These are phyloP conservation scores for Neodontobutis hainanensis DNA, from an alignment of 2,113 vertebrate species.

Conservation along the genomic window DNA sequence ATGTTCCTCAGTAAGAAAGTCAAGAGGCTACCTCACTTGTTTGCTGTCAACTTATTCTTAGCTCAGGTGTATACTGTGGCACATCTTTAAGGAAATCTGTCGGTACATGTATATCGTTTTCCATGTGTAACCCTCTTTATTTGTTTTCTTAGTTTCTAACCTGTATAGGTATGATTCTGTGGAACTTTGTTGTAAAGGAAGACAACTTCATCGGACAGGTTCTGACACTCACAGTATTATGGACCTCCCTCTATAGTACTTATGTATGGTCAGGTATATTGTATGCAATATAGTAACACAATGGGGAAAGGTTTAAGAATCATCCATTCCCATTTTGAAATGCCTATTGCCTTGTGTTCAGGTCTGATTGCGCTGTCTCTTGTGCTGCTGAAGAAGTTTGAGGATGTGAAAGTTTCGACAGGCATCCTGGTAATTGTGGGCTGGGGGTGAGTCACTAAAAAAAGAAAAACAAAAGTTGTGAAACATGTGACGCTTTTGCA, in stretches of 20 bases:
- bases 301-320: background rate
- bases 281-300: background rate
- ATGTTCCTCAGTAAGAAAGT: constrained; percentile 92
- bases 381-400: constrained; percentile 84
- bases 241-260: constrained; percentile 90
- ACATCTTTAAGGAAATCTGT: background rate
- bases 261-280: constrained; percentile 92
- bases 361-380: constrained; percentile 91
- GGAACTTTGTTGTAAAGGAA: constrained; percentile 87
- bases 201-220: constrained; percentile 83
- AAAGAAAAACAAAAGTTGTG: background rate
- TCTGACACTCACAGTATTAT: constrained; percentile 88
- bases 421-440: constrained; percentile 85
- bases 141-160: constrained; percentile 79
- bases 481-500: background rate
- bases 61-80: constrained; percentile 85
- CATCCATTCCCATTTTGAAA: background rate
- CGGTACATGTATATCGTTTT: background rate
- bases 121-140: background rate
- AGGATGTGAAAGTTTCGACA: constrained; percentile 80
- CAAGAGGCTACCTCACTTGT: constrained; percentile 89
- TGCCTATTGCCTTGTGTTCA: constrained; percentile 53
- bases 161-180: constrained; percentile 91
- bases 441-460: constrained; percentile 90
- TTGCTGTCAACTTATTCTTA: constrained; percentile 89